Evolutionary conservation across 2,888 invertebrate species (phyloP), one percentile per base, ranked within the genome.

Genomic region (Apotomis turbidana): DNA sequence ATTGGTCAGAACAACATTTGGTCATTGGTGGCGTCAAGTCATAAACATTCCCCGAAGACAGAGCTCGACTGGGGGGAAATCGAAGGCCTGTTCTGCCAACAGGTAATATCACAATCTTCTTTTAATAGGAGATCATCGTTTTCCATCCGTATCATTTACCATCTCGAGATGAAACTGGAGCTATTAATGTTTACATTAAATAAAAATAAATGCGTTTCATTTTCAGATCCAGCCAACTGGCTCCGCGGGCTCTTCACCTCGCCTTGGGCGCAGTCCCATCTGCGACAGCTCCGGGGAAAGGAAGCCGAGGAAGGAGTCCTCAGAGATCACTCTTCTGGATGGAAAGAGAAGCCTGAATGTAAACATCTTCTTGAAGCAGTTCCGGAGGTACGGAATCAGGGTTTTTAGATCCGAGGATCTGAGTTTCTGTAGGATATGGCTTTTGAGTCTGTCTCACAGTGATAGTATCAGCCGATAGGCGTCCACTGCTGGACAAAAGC

Each of bases 361-460:
- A n/a, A 99, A 99, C 88, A 99, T 99, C 81, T 99, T 99, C 90
- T 94, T 99, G 77, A 98, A 98, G 89, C 99, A 99, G 89, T 99
- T 99, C 88, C 95, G 98, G 91, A 97, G 97, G 96, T 97, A 93
- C 87, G 78, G 60, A 51, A 13, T 57, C 12, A 49, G 9, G 1
- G 41, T 46, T 52, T 3, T 44, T 44, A 27, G 27, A 2, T 27
- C 27, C 4, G 8, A 44, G 6, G 5, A n/a, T n/a, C n/a, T n/a
- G 3, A 0, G 4, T 44, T 44, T 44, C 8, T 6, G 44, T 44
- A 5, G 5, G 44, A 6, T 44, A 8, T 6, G 6, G 44, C 44
- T 44, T 44, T 44, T 44, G 8, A 44, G 44, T 44, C 44, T 44
- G 8, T 5, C 44, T 44, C 44, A 44, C 3, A 3, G 44, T 6